Conservation (phyloP, 2,113 vertebrate species). For the Centropus bengalensis region DNA sequence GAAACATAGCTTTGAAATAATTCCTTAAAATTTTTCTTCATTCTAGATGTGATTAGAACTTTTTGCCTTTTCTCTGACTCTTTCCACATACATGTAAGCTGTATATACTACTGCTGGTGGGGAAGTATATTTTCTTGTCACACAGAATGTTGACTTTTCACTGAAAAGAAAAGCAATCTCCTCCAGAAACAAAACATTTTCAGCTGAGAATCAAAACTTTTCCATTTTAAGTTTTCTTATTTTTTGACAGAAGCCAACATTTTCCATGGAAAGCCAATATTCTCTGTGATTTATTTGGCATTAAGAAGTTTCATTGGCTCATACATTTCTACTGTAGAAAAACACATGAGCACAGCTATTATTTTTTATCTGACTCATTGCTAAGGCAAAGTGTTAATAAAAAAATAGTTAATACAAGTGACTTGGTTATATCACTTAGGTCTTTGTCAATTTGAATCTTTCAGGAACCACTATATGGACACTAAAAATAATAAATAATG, state of each 20-base stretch:
- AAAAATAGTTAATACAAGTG: not conserved
- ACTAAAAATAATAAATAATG: not conserved
- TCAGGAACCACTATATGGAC: not conserved
- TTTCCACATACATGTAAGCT: not conserved
- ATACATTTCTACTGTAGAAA: not conserved
- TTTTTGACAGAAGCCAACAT: not conserved
- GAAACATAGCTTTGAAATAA: not conserved
- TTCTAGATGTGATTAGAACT: not conserved
- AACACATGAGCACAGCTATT: not conserved
- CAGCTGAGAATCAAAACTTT: not conserved
- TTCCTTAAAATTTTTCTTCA: not conserved
- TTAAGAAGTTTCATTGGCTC: not conserved
- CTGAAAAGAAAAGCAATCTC: not conserved
- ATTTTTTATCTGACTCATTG: not conserved
- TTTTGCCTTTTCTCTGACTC: not conserved
- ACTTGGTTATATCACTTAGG: not conserved
- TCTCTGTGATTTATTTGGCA: not conserved
- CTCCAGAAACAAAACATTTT: not conserved
- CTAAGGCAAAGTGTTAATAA: not conserved
- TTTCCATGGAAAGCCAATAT: not conserved
- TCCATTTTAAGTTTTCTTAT: not conserved
- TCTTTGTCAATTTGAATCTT: not conserved
- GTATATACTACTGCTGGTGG: not conserved
- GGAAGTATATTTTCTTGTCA: not conserved
- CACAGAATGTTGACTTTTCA: not conserved